Evolutionary conservation across 2,113 vertebrate species (phyloP).

Genomic region (Dromas ardeola): DNA sequence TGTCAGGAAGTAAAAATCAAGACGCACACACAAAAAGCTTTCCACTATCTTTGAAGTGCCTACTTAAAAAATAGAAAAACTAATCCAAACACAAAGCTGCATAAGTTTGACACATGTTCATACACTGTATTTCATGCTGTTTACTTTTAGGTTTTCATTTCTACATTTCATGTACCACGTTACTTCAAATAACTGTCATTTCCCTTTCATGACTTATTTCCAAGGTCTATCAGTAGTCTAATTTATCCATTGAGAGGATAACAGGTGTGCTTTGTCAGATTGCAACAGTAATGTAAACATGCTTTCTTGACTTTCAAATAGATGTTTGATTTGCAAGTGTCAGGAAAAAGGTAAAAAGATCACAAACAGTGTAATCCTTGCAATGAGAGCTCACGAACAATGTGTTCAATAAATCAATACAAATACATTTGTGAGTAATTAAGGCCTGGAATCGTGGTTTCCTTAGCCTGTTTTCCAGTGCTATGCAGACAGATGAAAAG

Average conservation of each 20-base stretch:
- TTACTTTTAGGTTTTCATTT: conserved; percentile 9
- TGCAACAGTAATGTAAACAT: neutral
- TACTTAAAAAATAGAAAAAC: neutral
- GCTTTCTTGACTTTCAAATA: neutral
- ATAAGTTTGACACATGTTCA: neutral
- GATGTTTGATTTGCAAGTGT: neutral
- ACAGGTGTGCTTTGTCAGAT: neutral
- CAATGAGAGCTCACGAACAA: neutral
- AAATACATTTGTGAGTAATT: conserved; percentile 12
- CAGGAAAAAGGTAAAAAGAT: neutral
- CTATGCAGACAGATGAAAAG: neutral
- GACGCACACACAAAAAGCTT: neutral
- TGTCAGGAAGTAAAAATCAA: neutral
- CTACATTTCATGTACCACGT: neutral
- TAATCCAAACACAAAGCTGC: neutral
- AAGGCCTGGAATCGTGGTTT: neutral
- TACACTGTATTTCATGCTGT: neutral
- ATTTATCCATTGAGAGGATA: neutral
- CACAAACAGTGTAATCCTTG: neutral
- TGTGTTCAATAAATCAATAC: neutral
- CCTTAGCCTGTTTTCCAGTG: neutral
- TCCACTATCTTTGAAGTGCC: neutral
- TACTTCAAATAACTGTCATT: neutral
- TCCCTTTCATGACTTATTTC: neutral
- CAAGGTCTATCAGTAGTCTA: neutral